Evolutionary conservation across 2,113 vertebrate genomes (phyloP), one percentile per base, ranked within the genome.

Genomic region (Oreochromis spilurus): DNA sequence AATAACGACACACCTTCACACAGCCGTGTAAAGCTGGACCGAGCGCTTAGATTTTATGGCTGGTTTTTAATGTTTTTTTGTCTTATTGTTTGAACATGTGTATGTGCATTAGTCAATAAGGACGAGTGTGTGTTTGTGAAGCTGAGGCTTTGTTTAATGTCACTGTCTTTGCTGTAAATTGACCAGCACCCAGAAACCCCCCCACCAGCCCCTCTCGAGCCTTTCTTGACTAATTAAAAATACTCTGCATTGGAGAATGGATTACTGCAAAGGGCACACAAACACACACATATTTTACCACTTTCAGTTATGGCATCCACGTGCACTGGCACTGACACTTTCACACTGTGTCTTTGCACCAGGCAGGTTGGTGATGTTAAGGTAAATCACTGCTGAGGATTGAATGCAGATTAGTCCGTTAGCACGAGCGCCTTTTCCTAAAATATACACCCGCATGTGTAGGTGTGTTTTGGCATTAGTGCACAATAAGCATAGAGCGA

Each of bases 221-320:
- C 60, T 89, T 83, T 84, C 34, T 21, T 10, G 53, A 81, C 87
- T 91, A 94, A 94, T 93, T 92, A 93, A 93, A 91, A 91, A 88
- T 75, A 91, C 82, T 65, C 81, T 88, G 84, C 79, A 89, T 81
- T 72, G 84, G 85, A 89, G 43, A 90, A 89, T 92, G 87, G 89
- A 94, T 94, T 91, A 89, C 85, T 86, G 80, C 78, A 89, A 89
- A 89, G 89, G 81, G 88, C 82, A 67, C 82, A 65, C 80, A 29
- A 29, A 29, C 40, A 26, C 67, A 86, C 82, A 83, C 62, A 79
- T 17, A 36, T 19, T 82, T 26, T 65, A 24, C 16, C 16, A 55
- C 45, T 65, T 81, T 80, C 58, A 85, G 70, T 48, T 70, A 50
- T 72, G 78, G 38, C 29, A 83, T 43, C 52, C 43, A 26, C 57